Evolutionary conservation across 2,888 invertebrate species (phyloP), one percentile per base, ranked within the genome.

Genomic region (Notodonta ziczac): DNA sequence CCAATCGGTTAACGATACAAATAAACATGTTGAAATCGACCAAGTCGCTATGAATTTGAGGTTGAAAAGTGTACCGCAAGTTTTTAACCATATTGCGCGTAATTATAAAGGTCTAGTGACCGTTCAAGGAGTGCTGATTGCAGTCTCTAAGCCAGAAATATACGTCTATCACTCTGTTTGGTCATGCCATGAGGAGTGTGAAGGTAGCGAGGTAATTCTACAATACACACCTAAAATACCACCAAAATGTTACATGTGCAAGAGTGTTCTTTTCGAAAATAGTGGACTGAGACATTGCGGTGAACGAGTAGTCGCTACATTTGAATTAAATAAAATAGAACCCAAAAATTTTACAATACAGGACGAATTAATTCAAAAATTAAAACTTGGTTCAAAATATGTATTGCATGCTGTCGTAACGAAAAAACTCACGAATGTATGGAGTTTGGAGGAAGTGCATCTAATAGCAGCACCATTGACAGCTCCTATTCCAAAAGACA

Each of bases 111-210:
- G 88, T 7, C 66, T 92, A 16, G 74, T 80, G n/a, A 67, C 73
- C 10, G 82, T 83, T 60, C 76, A 83, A 66, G 93, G 91, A 0
- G 66, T 86, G 46, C 82, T 93, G 40, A 61, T 90, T 59, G 74
- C 78, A 32, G 61, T 87, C 51, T 82, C 90, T 0, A 91, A 90
- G 67, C 83, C 88, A 3, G 78, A 76, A 16, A 84, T 78, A 53
- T 90, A 89, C 62, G 88, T 88, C 14, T 86, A 84, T 61, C 92
- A 93, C 67, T 85, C 91, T 0, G 89, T 93, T 54, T 93, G 93
- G 93, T 87, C 88, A 0, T 93, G 93, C 62, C 90, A 89, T n/a
- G 93, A 93, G 74, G 87, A 91, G 65, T 93, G 93, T 67, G 91
- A 92, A 66, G 86, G 84, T 3, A 92, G 81, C 63, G 91, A 93